Evolutionary conservation across 2,797 vertebrate genomes (phyloP).

Genomic region (Sebastes steindachneri): DNA sequence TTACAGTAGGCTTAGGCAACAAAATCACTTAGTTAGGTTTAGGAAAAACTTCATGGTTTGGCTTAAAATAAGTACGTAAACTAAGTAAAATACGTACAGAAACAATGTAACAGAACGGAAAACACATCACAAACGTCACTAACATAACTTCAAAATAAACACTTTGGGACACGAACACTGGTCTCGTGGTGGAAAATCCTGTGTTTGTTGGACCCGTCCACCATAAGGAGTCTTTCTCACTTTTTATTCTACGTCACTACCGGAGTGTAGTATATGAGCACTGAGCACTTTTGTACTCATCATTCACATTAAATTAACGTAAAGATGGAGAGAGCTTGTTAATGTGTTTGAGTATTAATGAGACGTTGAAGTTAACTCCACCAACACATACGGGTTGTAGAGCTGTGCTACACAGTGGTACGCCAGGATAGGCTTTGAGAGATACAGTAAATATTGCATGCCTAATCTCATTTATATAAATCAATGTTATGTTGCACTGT

Average conservation of each 20-base stretch:
- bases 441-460: conserved; percentile 30
- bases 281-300: conserved; percentile 12
- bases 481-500: conserved; percentile 1
- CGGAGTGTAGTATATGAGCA: background rate
- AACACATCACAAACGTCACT: too few species aligned
- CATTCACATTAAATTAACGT: conserved; percentile 1
- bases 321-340: background rate
- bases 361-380: conserved; percentile 3
- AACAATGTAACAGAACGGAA: too few species aligned
- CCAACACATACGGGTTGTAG: background rate
- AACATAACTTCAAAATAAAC: too few species aligned
- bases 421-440: conserved; percentile 9
- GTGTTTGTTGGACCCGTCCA: too few species aligned
- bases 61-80: too few species aligned
- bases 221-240: too few species aligned
- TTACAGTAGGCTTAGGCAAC: background rate
- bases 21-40: too few species aligned
- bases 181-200: too few species aligned
- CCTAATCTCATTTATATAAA: conserved; percentile 45
- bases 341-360: conserved; percentile 44
- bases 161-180: too few species aligned
- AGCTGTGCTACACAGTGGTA: background rate
- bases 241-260: too few species aligned
- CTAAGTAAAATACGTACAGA: too few species aligned
- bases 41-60: too few species aligned